Base-by-base conservation (phyloP, 2,888 invertebrate genomes). In the Margaritifera margaritifera region DNA sequence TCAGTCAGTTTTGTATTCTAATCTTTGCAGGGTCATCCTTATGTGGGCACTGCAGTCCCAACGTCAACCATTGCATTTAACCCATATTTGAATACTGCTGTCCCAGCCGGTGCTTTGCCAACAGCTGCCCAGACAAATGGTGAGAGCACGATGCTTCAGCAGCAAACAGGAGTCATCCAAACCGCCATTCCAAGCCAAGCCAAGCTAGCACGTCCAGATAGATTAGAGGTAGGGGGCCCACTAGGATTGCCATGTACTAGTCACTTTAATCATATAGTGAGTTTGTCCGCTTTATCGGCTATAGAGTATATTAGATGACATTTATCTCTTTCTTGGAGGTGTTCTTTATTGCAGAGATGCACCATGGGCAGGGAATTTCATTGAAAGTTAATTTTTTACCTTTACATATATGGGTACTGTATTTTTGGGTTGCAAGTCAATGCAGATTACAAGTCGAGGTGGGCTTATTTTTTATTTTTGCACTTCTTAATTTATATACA, bases 151-250 rank as follows among this genome's bases (percentile, higher is more conserved):
- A 75, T 83, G 27, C 76, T 82, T 31, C 78, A 80, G 61, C 83
- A 80, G 71, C 72, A 79, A 51, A 73, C 76, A 27, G 80, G 80
- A 57, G 80, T 84, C 74, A 81, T 83, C 72, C 80, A 81, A 71
- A 78, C 81, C 19, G 70, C 74, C 51, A 68, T 77, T 56, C 69
- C 69, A 42, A 71, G 67, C 55, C 76, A 80, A 68, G 96, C 96
- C 92, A 97, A 97, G 92, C 93, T 96, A 93, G 95, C 95, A 87
- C 94, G 97, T 91, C 88, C 96, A 90, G 97, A 97, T 92, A 94
- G 97, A 92, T 94, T 97, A 92, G 97, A 97, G 96, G 97, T 97
- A 93, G 69, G 79, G 63, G 31, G 24, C 31, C 20, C 11, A 6
- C 2, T 63, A 53, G 15, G 42, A 42, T 42, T 42, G 42, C 15